phyloP scores from a whole-genome alignment of 2,113 vertebrate genomes.

The Oreochromis niloticus region DNA sequence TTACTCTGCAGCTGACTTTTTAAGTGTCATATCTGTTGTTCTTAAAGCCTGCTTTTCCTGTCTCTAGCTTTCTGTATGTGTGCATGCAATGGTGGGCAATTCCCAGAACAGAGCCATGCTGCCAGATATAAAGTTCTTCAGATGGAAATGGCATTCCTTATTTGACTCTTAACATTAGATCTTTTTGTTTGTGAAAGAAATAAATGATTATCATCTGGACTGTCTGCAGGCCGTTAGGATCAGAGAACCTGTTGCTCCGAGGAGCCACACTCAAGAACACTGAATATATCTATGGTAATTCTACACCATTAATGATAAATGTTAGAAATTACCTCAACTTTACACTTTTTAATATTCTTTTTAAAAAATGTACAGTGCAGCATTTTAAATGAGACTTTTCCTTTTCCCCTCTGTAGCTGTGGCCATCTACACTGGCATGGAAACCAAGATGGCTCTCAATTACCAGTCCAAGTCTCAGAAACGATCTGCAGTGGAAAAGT shows the following conservation, averaged over 20 bases:
- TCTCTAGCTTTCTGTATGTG: background rate
- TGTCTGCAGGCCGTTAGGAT: constrained; percentile 82
- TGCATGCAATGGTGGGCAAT: background rate
- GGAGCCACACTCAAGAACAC: constrained; percentile 98
- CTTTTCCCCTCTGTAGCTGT: constrained; percentile 73
- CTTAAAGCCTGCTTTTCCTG: background rate
- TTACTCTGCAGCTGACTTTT: background rate
- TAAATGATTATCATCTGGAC: background rate
- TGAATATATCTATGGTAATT: constrained; percentile 86
- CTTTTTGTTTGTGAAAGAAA: background rate
- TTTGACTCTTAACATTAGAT: background rate
- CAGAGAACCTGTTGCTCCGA: constrained; percentile 92
- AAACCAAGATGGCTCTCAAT: constrained; percentile 98
- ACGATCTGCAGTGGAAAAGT: constrained; percentile 99
- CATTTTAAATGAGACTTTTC: background rate
- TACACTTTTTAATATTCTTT: background rate
- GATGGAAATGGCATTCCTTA: background rate
- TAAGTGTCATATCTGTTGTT: background rate
- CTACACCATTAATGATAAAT: background rate
- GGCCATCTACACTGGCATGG: constrained; percentile 97
- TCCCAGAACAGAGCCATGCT: background rate
- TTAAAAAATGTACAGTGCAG: accelerated
- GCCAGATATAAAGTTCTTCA: background rate
- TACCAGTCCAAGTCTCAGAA: constrained; percentile 98
- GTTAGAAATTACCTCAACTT: background rate